Conservation (phyloP, 2,888 invertebrate genomes). For the Priapulus caudatus region DNA sequence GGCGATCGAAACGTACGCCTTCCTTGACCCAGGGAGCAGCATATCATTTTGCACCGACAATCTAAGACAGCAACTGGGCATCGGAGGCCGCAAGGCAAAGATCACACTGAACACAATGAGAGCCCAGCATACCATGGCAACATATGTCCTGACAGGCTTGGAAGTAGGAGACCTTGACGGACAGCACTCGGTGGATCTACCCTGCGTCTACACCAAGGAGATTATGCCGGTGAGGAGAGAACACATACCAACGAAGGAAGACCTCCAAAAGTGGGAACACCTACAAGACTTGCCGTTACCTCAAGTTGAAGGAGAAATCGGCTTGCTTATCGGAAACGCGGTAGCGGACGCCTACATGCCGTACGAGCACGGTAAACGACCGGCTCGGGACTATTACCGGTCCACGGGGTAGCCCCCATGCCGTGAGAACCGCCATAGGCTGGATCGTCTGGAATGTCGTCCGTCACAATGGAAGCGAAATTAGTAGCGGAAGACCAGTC, state of each 20-base stretch:
- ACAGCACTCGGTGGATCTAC: conserved; percentile 15
- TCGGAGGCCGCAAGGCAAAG: no score
- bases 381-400: conserved; percentile 13
- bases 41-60: no score
- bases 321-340: conserved; percentile 16
- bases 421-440: conserved; percentile 12
- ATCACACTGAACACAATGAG: no score
- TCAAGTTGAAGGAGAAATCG: conserved; percentile 11
- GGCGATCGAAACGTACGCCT: no score
- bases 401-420: conserved; percentile 17
- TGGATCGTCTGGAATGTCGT: conserved; percentile 18
- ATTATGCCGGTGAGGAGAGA: conserved; percentile 13
- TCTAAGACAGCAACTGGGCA: no score
- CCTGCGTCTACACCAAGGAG: conserved; percentile 14
- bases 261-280: conserved; percentile 15
- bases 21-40: no score
- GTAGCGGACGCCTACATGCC: conserved; percentile 17
- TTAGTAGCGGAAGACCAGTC: no score
- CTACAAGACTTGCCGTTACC: conserved; percentile 11
- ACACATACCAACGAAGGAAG: conserved; percentile 16
- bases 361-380: no score
- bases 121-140: no score
- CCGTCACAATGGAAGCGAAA: no score
- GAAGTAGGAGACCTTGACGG: no score
- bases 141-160: no score